Percentiles rank a stretch among this genome's conserved stretches.
These are phyloP conservation scores for Rhizomys pruinosus DNA, from an alignment of 2,113 vertebrate genomes.

Conservation along the genomic window DNA sequence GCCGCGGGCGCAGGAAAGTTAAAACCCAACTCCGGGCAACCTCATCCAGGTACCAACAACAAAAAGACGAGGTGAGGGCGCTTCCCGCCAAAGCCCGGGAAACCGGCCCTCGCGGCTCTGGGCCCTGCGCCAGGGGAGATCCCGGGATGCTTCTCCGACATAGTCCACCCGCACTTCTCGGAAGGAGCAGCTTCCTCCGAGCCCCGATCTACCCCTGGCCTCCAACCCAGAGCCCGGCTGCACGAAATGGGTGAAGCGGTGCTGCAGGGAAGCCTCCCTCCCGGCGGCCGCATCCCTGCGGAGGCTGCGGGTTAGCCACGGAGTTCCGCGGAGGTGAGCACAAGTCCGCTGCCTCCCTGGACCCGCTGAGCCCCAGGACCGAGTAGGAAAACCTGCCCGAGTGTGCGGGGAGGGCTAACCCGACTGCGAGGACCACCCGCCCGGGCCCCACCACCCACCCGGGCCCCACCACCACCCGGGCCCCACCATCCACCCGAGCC, in stretches of 20 bases:
- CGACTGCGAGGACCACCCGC: neutral
- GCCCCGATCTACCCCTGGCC: neutral
- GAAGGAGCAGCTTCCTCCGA: no score
- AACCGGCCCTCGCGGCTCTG: rapidly evolving
- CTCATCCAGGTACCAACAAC: conserved; percentile 71
- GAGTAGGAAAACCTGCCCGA: neutral
- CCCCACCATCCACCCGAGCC: neutral
- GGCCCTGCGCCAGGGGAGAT: neutral
- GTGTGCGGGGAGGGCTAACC: neutral
- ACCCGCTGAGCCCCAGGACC: neutral
- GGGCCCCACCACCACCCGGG: neutral
- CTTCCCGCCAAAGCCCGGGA: conserved; percentile 76
- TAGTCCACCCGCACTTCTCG: no score
- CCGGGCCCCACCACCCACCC: neutral
- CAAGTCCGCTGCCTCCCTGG: neutral
- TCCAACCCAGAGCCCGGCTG: neutral
- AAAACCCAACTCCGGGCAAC: conserved; percentile 61
- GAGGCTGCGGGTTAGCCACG: neutral
- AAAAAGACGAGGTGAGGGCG: neutral
- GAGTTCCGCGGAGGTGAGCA: neutral
- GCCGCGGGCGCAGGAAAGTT: conserved; percentile 71
- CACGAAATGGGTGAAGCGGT: neutral
- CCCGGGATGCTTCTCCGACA: no score
- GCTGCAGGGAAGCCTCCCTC: neutral
- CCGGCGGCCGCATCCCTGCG: neutral